Evolutionary conservation across 2,797 vertebrate species (phyloP).

Genomic region (Dendrocincla tyrannina): DNA sequence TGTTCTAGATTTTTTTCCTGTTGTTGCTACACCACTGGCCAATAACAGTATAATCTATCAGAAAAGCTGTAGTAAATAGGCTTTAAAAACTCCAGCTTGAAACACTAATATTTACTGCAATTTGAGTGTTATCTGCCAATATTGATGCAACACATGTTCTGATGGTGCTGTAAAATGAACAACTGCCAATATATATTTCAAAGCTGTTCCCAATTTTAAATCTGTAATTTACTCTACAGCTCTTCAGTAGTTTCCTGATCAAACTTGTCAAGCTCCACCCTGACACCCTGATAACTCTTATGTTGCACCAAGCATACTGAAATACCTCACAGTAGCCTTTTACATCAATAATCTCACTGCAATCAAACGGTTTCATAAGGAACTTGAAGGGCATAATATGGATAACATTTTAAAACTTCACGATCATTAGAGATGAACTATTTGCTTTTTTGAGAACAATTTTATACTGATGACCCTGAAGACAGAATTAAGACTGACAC

Average conservation of each 20-base stretch:
- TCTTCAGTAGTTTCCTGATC: conserved; percentile 9
- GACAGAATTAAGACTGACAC: background rate
- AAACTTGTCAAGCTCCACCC: background rate
- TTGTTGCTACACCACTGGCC: background rate
- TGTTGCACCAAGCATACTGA: background rate
- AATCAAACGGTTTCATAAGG: background rate
- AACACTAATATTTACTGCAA: conserved; percentile 17
- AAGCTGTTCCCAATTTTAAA: conserved; percentile 15
- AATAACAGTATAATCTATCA: background rate
- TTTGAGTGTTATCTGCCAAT: background rate
- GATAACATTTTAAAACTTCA: background rate
- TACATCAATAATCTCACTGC: background rate
- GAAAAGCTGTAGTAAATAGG: background rate
- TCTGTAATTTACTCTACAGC: background rate
- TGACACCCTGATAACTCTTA: background rate
- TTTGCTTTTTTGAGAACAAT: background rate
- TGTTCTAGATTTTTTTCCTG: background rate
- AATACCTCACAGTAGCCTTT: background rate
- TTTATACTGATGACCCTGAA: background rate
- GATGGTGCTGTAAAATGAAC: background rate
- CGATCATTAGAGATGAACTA: background rate
- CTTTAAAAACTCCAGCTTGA: background rate
- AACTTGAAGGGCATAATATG: background rate
- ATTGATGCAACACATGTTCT: background rate
- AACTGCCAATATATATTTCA: background rate